Percentiles rank a stretch among this genome's conserved stretches.
Evolutionary conservation across 1,140 invertebrate genomes (phyloP).

Genomic region (Drosophila truncata): DNA sequence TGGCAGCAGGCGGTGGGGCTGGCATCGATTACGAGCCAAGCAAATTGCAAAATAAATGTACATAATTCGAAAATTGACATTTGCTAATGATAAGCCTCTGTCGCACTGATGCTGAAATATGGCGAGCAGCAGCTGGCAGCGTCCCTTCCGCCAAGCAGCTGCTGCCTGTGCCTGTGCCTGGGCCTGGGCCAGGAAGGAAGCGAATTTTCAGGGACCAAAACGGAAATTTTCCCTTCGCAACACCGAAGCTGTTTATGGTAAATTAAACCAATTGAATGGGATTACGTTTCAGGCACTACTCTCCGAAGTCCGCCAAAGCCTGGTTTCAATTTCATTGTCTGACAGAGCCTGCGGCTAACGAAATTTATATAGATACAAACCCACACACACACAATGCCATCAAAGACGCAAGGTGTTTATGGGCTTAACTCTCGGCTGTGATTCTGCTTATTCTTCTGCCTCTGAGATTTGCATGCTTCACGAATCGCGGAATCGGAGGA

Average conservation of each 20-base stretch:
- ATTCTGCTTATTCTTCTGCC: conserved; percentile 21
- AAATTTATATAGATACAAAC: conserved; percentile 50
- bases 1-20: conserved; percentile 6
- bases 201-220: conserved; percentile 42
- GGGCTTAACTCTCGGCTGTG: conserved; percentile 53
- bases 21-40: conserved; percentile 53
- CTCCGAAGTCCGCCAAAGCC: conserved; percentile 18
- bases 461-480: conserved; percentile 64
- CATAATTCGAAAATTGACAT: conserved; percentile 75
- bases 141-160: background rate
- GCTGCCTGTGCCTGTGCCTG: too few relatives aligned
- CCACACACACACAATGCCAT: conserved; percentile 52
- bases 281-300: conserved; percentile 52
- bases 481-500: conserved; percentile 32
- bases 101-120: conserved; percentile 59
- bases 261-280: conserved; percentile 81
- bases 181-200: conserved; percentile 53
- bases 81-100: conserved; percentile 73
- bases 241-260: conserved; percentile 77
- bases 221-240: conserved; percentile 44
- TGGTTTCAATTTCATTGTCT: conserved; percentile 74
- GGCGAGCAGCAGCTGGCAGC: conserved; percentile 28
- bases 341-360: conserved; percentile 54
- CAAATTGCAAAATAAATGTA: conserved; percentile 67
- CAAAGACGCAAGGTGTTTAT: conserved; percentile 74